Percentiles rank a stretch among this genome's conserved stretches.
These are phyloP conservation scores for Oreochromis aureus DNA, from an alignment of 2,113 vertebrate species.

Conservation along the genomic window DNA sequence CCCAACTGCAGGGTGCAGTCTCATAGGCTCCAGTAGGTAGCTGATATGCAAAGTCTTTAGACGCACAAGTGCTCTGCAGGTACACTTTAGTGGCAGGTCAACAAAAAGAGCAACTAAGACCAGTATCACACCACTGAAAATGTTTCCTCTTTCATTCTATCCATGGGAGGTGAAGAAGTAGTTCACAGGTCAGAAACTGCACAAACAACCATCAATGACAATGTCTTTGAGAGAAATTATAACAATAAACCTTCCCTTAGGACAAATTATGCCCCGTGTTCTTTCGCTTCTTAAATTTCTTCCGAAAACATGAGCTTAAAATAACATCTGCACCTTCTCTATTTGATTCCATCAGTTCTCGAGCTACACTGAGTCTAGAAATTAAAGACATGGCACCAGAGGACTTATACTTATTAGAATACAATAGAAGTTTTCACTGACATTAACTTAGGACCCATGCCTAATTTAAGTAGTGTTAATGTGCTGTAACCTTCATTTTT, in stretches of 20 bases:
- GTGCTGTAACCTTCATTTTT: not conserved
- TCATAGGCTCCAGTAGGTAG: constrained; percentile 32
- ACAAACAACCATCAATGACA: not conserved
- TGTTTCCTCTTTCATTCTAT: not conserved
- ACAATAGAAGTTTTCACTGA: not conserved
- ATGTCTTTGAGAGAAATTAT: not conserved
- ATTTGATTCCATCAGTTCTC: not conserved
- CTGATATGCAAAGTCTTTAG: not conserved
- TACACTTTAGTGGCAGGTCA: not conserved
- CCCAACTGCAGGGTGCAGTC: constrained; percentile 34
- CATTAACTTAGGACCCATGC: not conserved
- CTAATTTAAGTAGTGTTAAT: not conserved
- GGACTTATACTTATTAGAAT: not conserved
- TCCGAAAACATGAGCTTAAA: constrained; percentile 18
- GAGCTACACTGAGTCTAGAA: not conserved
- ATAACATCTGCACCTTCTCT: constrained; percentile 12
- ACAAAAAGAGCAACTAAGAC: not conserved
- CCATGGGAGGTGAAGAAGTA: not conserved
- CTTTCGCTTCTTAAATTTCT: not conserved
- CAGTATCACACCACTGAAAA: not conserved
- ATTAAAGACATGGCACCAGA: not conserved
- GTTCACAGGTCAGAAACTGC: not conserved
- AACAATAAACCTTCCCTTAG: not conserved
- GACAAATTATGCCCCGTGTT: not conserved
- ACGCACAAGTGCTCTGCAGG: not conserved